phyloP scores from a whole-genome alignment of 2,113 vertebrate species.

The Xiphophorus couchianus region DNA sequence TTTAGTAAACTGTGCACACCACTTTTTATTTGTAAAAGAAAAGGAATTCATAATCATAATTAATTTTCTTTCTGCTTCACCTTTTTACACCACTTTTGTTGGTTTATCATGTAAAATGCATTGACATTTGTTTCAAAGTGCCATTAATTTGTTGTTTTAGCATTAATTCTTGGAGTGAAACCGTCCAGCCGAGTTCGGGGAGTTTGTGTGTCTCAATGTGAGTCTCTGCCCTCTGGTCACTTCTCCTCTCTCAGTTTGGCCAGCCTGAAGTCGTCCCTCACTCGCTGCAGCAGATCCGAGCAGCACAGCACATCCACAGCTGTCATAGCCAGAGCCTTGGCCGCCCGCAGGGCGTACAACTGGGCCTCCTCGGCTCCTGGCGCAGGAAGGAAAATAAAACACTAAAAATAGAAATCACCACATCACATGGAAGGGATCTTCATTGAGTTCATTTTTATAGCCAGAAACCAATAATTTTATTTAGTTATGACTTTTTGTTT shows the following conservation, averaged over 20 bases:
- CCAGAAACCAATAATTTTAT: background rate
- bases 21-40: no score
- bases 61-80: background rate
- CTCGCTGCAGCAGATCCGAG: slow-evolving; percentile 81
- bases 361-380: slow-evolving; percentile 88
- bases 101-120: background rate
- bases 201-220: background rate
- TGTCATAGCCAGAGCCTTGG: slow-evolving; percentile 89
- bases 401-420: slow-evolving; percentile 11
- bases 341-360: slow-evolving; percentile 84
- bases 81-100: background rate
- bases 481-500: no score
- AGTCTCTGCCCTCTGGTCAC: background rate
- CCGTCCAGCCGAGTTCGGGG: background rate
- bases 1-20: no score
- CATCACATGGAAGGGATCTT: slow-evolving; percentile 23
- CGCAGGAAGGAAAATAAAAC: slow-evolving; percentile 9
- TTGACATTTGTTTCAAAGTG: background rate
- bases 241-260: slow-evolving; percentile 79
- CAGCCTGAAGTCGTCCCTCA: slow-evolving; percentile 82
- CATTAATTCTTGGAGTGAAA: background rate
- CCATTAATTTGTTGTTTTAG: no score
- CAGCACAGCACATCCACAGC: slow-evolving; percentile 87
- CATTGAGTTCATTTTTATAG: background rate
- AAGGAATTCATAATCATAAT: no score